A percentile compares a stretch with the other conserved stretches of the same genome.
Evolutionary conservation across 2,113 vertebrate genomes (phyloP).

Genomic region (Ancistrus triradiatus): DNA sequence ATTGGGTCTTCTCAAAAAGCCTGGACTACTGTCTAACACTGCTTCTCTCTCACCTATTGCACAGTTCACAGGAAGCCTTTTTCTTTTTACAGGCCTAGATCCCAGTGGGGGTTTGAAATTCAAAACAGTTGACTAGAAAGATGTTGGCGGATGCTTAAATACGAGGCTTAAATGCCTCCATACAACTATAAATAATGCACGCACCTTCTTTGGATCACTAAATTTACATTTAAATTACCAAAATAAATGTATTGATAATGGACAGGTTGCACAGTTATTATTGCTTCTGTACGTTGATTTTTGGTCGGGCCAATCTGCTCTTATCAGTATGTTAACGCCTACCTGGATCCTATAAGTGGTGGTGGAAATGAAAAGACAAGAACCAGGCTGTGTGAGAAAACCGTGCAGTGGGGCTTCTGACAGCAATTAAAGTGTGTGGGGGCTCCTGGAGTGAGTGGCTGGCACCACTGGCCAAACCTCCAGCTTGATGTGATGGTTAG

Average conservation of each 20-base stretch:
- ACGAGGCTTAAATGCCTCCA: slow-evolving; percentile 36
- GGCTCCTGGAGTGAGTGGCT: slow-evolving; percentile 42
- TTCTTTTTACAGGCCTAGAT: slow-evolving; percentile 66
- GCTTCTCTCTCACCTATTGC: slow-evolving; percentile 28
- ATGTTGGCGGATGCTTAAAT: slow-evolving; percentile 62
- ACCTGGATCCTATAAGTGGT: slow-evolving; percentile 16
- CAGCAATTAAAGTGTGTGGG: slow-evolving; percentile 52
- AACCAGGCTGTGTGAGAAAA: slow-evolving; percentile 41
- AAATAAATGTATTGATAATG: too few species aligned
- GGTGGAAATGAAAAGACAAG: slow-evolving; percentile 47
- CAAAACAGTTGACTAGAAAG: slow-evolving; percentile 75
- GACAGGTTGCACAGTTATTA: too few species aligned
- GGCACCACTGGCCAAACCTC: slow-evolving; percentile 30
- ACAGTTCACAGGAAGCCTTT: slow-evolving; percentile 64
- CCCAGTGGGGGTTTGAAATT: slow-evolving; percentile 75
- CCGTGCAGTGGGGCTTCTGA: slow-evolving; percentile 43
- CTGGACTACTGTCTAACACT: slow-evolving; percentile 58
- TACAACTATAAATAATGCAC: slow-evolving; percentile 40
- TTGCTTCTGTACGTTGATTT: slow-evolving; percentile 3
- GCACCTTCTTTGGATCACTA: slow-evolving; percentile 5
- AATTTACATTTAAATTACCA: too few species aligned
- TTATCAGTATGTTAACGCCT: slow-evolving; percentile 14
- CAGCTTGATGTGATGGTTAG: slow-evolving; percentile 29
- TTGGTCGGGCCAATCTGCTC: not conserved
- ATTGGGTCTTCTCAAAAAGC: slow-evolving; percentile 70